These are phyloP conservation scores for Platichthys flesus DNA, from an alignment of 2,113 vertebrate species.

Conservation along the genomic window DNA sequence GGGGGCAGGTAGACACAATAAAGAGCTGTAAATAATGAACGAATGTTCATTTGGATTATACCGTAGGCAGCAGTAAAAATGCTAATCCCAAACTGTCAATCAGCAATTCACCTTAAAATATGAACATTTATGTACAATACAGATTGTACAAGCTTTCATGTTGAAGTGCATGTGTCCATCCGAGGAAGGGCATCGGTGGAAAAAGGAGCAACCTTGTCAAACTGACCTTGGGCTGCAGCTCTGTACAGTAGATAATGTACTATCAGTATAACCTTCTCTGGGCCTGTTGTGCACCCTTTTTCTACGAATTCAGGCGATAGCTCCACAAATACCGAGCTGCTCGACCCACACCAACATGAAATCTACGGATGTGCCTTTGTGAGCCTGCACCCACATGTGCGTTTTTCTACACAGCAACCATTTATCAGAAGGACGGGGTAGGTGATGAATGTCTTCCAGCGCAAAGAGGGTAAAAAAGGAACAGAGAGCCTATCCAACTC, in stretches of 20 bases:
- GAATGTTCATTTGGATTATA: too few species aligned
- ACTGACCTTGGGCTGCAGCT: neutral
- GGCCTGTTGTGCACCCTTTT: neutral
- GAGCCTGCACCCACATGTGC: slow-evolving; percentile 4
- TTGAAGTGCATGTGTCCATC: too few species aligned
- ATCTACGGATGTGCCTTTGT: slow-evolving; percentile 27
- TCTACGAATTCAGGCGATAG: slow-evolving; percentile 3
- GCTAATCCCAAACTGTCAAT: too few species aligned
- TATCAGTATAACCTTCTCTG: slow-evolving; percentile 6
- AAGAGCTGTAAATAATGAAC: slow-evolving; percentile 15
- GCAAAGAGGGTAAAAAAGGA: slow-evolving; percentile 43
- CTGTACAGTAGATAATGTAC: too few species aligned
- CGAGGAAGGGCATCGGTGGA: too few species aligned
- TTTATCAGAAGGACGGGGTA: slow-evolving; percentile 49
- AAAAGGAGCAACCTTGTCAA: neutral
- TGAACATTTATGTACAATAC: too few species aligned
- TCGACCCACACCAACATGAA: slow-evolving; percentile 43
- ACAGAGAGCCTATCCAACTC: slow-evolving; percentile 59
- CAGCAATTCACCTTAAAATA: too few species aligned
- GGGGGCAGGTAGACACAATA: slow-evolving; percentile 12
- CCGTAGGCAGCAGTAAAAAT: neutral
- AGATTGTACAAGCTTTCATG: too few species aligned
- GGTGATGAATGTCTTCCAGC: slow-evolving; percentile 59
- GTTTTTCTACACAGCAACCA: slow-evolving; percentile 55
- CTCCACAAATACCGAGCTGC: slow-evolving; percentile 36